Conservation (phyloP, 2,888 invertebrate species). For the Lypha dubia region DNA sequence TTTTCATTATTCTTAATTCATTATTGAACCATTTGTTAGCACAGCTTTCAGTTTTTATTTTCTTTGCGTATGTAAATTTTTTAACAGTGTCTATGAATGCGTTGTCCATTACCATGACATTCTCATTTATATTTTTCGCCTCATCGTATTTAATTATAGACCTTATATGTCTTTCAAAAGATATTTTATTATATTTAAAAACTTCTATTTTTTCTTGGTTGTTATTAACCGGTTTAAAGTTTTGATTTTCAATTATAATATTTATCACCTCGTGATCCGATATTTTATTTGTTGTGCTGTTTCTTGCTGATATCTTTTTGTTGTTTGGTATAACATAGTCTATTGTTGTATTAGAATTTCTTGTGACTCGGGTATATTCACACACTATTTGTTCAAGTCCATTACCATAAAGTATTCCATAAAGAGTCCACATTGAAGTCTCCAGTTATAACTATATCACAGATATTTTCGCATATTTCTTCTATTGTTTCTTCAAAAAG, state of each 20-base stretch:
- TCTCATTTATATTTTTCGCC: not conserved
- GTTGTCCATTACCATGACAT: not conserved
- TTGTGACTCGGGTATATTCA: not conserved
- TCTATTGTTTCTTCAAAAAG: not conserved
- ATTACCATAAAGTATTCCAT: conserved; percentile 5
- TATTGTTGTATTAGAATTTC: conserved; percentile 2
- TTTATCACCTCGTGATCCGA: conserved; percentile 8
- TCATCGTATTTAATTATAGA: not conserved
- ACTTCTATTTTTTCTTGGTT: not conserved
- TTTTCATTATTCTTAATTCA: conserved; percentile 10
- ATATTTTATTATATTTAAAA: conserved; percentile 16
- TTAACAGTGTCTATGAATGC: not conserved
- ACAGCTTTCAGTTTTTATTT: not conserved
- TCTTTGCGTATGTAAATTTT: conserved; percentile 15
- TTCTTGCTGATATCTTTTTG: not conserved
- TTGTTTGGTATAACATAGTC: not conserved
- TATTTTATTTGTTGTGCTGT: conserved; percentile 10
- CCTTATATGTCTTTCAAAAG: not conserved
- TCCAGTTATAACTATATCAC: not conserved
- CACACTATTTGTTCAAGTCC: not conserved
- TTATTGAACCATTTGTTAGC: conserved; percentile 7
- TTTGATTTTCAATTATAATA: not conserved
- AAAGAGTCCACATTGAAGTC: conserved; percentile 10
- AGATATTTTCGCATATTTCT: not conserved
- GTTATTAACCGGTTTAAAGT: not conserved